phyloP scores from a whole-genome alignment of 2,113 vertebrate species.

The Colaptes auratus region DNA sequence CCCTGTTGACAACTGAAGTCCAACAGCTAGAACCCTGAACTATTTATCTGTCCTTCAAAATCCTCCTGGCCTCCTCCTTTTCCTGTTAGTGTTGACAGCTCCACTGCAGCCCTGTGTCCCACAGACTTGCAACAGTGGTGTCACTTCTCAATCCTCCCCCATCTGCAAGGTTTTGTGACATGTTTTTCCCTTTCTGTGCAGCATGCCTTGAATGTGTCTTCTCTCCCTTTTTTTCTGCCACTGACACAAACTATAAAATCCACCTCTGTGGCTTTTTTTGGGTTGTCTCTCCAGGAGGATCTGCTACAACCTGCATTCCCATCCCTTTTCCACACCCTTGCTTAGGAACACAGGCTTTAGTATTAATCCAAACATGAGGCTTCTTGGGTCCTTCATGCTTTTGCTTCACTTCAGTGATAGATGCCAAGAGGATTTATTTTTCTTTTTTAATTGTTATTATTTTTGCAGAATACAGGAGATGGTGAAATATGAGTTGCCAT shows the following conservation, averaged over 20 bases:
- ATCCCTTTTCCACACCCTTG: not conserved
- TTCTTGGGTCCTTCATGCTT: not conserved
- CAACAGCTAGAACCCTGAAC: not conserved
- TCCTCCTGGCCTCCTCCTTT: not conserved
- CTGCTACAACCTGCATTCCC: not conserved
- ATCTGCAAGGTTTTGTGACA: not conserved
- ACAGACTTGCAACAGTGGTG: not conserved
- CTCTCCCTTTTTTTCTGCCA: not conserved
- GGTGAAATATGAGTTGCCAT: not conserved
- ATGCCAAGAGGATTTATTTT: not conserved
- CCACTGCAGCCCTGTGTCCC: fast-evolving
- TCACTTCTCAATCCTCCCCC: not conserved
- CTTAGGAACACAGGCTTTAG: not conserved
- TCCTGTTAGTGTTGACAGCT: not conserved
- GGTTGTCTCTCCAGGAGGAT: not conserved
- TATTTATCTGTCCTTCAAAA: not conserved
- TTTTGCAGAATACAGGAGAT: not conserved
- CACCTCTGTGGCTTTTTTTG: not conserved
- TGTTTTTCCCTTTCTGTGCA: not conserved
- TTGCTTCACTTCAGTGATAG: not conserved
- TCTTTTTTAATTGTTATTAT: not conserved
- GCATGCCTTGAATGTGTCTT: not conserved
- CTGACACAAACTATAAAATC: not conserved
- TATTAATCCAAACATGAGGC: not conserved
- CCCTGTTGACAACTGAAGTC: conserved; percentile 36